These are phyloP conservation scores for Typhlichthys eigenmanni DNA, from an alignment of 2,797 vertebrate species.

Conservation along the genomic window DNA sequence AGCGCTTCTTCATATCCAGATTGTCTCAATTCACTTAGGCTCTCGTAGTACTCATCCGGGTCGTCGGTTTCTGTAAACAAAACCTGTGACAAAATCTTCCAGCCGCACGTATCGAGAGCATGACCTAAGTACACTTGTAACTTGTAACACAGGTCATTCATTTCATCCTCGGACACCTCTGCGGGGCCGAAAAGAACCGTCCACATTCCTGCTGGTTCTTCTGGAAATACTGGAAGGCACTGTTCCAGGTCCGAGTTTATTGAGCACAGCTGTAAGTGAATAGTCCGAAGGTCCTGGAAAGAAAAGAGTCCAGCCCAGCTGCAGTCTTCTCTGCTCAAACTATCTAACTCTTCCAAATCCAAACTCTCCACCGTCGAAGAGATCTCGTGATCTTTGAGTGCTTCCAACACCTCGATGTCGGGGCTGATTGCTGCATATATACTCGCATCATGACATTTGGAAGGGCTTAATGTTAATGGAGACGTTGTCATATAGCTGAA, in stretches of 20 bases:
- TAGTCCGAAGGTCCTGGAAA: constrained; percentile 88
- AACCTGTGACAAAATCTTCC: constrained; percentile 95
- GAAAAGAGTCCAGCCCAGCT: constrained; percentile 98
- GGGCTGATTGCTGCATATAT: constrained; percentile 24
- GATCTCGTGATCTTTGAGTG: constrained; percentile 33
- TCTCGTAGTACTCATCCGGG: constrained; percentile 95
- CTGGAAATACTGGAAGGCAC: constrained; percentile 89
- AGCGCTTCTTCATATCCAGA: constrained; percentile 92
- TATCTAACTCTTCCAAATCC: constrained; percentile 67
- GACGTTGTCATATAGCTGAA: constrained; percentile 25
- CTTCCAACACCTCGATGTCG: constrained; percentile 43
- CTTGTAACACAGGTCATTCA: constrained; percentile 84
- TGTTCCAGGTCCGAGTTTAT: constrained; percentile 91
- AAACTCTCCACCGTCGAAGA: constrained; percentile 42
- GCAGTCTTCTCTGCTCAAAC: constrained; percentile 79
- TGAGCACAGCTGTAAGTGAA: constrained; percentile 91
- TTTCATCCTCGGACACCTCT: constrained; percentile 77
- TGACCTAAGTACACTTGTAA: constrained; percentile 91
- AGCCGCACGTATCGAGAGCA: constrained; percentile 91
- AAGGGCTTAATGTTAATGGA: constrained; percentile 36
- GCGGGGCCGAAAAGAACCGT: constrained; percentile 87
- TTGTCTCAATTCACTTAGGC: constrained; percentile 91
- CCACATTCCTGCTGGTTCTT: constrained; percentile 93
- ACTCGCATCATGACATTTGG: constrained; percentile 29
- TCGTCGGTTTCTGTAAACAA: constrained; percentile 93